Evolutionary conservation across 1,140 invertebrate species (phyloP).

Genomic region (Drosophila serrata): DNA sequence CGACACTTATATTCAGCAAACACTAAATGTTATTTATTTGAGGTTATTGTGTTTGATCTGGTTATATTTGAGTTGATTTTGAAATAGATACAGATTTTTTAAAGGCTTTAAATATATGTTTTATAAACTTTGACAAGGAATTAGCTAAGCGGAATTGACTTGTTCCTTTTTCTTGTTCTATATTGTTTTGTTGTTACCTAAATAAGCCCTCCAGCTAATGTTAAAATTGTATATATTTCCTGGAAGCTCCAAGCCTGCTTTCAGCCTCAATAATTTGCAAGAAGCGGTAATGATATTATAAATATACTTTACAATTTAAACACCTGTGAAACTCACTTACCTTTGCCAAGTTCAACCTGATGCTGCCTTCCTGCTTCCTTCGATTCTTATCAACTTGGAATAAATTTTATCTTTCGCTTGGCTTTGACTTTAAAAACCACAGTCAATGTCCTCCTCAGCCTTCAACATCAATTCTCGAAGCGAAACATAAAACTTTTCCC

Average conservation of each 20-base stretch:
- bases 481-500: constrained; percentile 50
- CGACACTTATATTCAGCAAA: constrained; percentile 2
- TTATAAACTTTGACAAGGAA: no score
- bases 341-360: not conserved
- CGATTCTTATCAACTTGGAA: constrained; percentile 12
- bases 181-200: not conserved
- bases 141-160: not conserved
- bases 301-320: constrained; percentile 33
- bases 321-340: constrained; percentile 35
- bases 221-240: constrained; percentile 13
- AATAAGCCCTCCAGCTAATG: not conserved
- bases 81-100: not conserved
- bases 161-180: not conserved
- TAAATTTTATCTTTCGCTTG: constrained; percentile 13
- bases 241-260: constrained; percentile 2
- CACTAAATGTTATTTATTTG: not conserved
- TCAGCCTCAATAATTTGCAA: constrained; percentile 19
- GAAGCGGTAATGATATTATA: constrained; percentile 43
- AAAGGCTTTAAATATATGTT: not conserved
- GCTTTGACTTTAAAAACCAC: constrained; percentile 38
- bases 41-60: not conserved
- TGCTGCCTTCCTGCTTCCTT: not conserved
- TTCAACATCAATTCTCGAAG: constrained; percentile 46
- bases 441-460: constrained; percentile 23
- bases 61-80: not conserved